Percentiles rank a stretch among this genome's conserved stretches.
phyloP scores from a whole-genome alignment of 2,113 vertebrate species.

The Orthonyx spaldingii region DNA sequence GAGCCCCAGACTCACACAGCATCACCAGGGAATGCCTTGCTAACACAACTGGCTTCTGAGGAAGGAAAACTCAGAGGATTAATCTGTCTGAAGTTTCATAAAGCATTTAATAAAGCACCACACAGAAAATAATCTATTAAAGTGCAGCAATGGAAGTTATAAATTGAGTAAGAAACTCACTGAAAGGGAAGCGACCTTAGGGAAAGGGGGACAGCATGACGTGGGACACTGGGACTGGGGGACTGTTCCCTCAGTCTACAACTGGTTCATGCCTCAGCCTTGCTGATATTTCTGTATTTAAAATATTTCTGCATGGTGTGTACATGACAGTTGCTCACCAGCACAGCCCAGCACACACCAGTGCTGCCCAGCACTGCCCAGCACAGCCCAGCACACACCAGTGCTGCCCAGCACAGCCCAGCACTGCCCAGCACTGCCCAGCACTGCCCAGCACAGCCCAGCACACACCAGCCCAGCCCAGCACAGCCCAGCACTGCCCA shows the following conservation, averaged over 20 bases:
- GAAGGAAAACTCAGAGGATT: not conserved
- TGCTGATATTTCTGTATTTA: not conserved
- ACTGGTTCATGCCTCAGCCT: rapidly evolving
- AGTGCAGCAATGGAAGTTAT: not conserved
- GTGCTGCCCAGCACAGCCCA: too few species aligned
- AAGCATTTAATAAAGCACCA: not conserved
- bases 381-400: not conserved
- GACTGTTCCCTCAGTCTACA: rapidly evolving
- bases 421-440: too few species aligned
- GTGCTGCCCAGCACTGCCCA: not conserved
- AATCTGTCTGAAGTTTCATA: not conserved
- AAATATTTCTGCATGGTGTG: too few species aligned
- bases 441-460: not conserved
- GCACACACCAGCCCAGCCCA: not conserved
- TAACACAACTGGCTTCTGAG: not conserved
- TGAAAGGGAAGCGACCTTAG: not conserved
- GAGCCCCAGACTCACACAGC: not conserved
- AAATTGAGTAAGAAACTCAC: not conserved
- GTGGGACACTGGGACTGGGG: rapidly evolving
- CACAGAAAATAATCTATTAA: not conserved
- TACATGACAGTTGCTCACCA: too few species aligned
- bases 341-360: not conserved
- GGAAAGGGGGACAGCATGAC: not conserved
- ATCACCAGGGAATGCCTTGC: not conserved
- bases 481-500: too few species aligned